Evolutionary conservation across 2,888 invertebrate genomes (phyloP).

Genomic region (Caenorhabditis imperialis): DNA sequence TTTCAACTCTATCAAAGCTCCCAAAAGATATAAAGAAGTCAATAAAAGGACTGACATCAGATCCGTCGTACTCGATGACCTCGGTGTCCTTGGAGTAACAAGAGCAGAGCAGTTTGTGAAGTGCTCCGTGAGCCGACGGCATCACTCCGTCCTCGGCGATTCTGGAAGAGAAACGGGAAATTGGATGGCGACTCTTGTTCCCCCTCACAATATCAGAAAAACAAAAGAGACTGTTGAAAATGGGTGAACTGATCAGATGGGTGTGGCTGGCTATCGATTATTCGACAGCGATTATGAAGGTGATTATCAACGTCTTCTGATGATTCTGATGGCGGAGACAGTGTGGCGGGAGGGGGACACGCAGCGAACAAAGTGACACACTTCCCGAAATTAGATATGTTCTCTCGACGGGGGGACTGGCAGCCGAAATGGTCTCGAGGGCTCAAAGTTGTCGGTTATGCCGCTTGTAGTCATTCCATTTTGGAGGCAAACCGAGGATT

Average conservation of each 20-base stretch:
- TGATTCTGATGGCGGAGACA: background rate
- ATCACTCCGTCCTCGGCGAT: constrained; percentile 57
- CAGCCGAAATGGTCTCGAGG: background rate
- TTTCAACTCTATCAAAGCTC: too few species aligned
- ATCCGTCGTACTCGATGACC: constrained; percentile 26
- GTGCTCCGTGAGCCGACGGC: constrained; percentile 54
- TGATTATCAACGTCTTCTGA: too few species aligned
- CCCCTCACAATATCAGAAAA: too few species aligned
- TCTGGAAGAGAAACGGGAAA: constrained; percentile 29
- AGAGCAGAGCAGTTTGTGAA: constrained; percentile 53
- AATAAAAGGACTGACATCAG: background rate
- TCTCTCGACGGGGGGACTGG: too few species aligned
- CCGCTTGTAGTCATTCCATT: constrained; percentile 36
- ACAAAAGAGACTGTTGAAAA: background rate
- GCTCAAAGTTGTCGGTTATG: constrained; percentile 29
- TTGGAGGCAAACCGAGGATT: constrained; percentile 21
- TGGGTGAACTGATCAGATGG: background rate
- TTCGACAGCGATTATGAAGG: too few species aligned
- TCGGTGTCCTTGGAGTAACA: constrained; percentile 52
- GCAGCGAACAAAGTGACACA: constrained; percentile 20
- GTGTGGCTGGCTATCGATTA: too few species aligned
- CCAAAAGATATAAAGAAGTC: too few species aligned
- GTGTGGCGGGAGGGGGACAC: background rate
- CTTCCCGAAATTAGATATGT: constrained; percentile 12
- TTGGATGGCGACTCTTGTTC: too few species aligned